Evolutionary conservation across 2,113 vertebrate genomes (phyloP), one percentile per base, ranked within the genome.

Genomic region (Osmerus mordax): DNA sequence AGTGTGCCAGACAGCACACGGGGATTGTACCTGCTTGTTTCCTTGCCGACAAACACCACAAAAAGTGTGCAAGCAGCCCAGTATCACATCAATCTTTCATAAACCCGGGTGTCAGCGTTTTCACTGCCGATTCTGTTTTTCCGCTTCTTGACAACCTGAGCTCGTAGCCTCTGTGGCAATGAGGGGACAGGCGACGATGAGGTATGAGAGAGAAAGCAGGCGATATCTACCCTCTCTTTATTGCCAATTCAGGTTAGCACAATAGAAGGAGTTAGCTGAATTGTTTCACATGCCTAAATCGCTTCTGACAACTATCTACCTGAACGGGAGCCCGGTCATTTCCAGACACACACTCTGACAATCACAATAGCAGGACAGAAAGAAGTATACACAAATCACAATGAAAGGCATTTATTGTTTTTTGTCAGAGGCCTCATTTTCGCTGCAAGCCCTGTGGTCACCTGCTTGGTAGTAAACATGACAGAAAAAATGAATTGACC

Each of bases 31-130:
- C 69, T 75, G 72, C 64, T 73, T 73, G 21, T 58, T 71, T 72
- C 72, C 61, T 36, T 32, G 69, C n/a, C 21, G 21, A 59, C 53
- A 73, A 76, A 73, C 75, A 73, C 59, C 69, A 69, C 55, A 65
- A 73, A 72, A 77, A 68, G 69, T 70, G 65, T 52, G 54, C 28
- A 52, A 32, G n/a, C 21, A 0, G 62, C 56, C 55, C 56, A 14
- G 65, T 62, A 66, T 59, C 67, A 71, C 68, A 77, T 78, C 74
- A 76, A 78, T 79, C 72, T 81, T 82, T 83, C 77, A 78, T 78
- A 77, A 70, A 32, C 56, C 51, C 12, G 12, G 64, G 53, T 72
- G 70, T 75, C 71, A 77, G 72, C 71, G 59, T 29, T 77, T 75
- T 75, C 32, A 65, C 12, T 18, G 14, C 54, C 2, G 25, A 15